A percentile compares a stretch with the other conserved stretches of the same genome.
These are phyloP conservation scores for Melieria omissa DNA, from an alignment of 2,888 invertebrate genomes.

Conservation along the genomic window DNA sequence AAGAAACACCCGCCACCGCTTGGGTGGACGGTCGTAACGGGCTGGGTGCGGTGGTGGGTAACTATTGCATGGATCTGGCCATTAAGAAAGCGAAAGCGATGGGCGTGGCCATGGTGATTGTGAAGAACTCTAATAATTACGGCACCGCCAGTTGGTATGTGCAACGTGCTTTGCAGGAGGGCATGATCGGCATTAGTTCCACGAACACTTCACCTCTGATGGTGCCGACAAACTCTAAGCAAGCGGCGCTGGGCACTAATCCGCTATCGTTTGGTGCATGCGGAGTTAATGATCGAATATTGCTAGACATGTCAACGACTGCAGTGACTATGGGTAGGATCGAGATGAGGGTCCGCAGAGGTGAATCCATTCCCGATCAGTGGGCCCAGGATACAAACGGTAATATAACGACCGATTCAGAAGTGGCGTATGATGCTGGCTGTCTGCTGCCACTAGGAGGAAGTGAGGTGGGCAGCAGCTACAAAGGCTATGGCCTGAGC, in stretches of 20 bases:
- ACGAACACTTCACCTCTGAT: conserved; percentile 93
- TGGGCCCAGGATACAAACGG: conserved; percentile 84
- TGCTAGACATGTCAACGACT: conserved; percentile 96
- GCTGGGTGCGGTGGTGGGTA: conserved; percentile 83
- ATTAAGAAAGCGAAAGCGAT: conserved; percentile 81
- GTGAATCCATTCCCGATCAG: conserved; percentile 79
- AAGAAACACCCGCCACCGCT: conserved; percentile 76
- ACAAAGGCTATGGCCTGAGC: conserved; percentile 89
- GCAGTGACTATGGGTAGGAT: conserved; percentile 94
- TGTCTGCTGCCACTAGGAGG: conserved; percentile 82
- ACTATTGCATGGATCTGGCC: conserved; percentile 82
- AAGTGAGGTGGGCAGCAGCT: conserved; percentile 78
- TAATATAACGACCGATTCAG: conserved; percentile 75
- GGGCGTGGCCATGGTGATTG: conserved; percentile 88
- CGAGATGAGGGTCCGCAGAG: conserved; percentile 84
- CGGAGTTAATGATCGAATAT: conserved; percentile 77
- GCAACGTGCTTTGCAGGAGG: conserved; percentile 76
- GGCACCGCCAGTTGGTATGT: conserved; percentile 91
- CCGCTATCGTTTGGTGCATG: conserved; percentile 86
- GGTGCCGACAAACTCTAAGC: conserved; percentile 84
- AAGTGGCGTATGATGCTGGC: conserved; percentile 69
- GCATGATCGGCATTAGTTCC: conserved; percentile 85
- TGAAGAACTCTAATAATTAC: conserved; percentile 87
- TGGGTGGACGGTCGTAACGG: conserved; percentile 85
- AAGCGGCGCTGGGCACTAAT: conserved; percentile 86